Base-by-base conservation (phyloP, 1,140 invertebrate species). In the Zophobas morio region DNA sequence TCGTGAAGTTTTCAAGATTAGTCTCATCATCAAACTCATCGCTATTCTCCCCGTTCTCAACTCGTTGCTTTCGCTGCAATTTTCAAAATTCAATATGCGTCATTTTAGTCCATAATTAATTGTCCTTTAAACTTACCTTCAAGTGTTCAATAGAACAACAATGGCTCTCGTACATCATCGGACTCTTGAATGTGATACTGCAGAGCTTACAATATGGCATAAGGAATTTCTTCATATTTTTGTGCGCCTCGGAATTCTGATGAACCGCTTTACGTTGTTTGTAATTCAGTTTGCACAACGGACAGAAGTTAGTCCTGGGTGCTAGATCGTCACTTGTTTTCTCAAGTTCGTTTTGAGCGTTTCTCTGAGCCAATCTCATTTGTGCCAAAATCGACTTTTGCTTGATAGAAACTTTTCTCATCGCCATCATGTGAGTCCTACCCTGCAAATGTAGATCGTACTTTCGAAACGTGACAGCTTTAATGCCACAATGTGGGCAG, bases 1-100 rank as follows among this genome's bases (percentile, higher is more conserved):
- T 94, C 88, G 95, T 93, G 81, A 95, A 95, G 83, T 95, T 94
- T 70, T 95, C 93, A 54, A 95, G 88, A 88, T 94, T 93, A 84
- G 94, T 93, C 60, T 93, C 92, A 77, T 93, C 93, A 81, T 92
- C 91, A 79, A 91, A 93, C 20, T 56, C 78, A 20, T 80, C 82
- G 56, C 79, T 82, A 46, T 84, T 80, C 60, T 86, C 84, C 80
- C 66, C 74, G 80, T 75, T 83, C 83, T 88, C 88, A 84, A 81
- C 47, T 47, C 86, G 84, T 32, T 90, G 89, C 82, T 93, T 93
- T 54, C 89, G 88, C 91, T 93, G 32, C 2, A 60, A 57, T 20
- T 20, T 20, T 20, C 20, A 20, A 20, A 20, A 20, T 20, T 20
- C 20, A 20, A 20, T 20, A 20, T 20, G 20, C 20, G 20, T 20